Percentiles rank a stretch among this genome's conserved stretches.
phyloP scores from a whole-genome alignment of 2,797 vertebrate species.

The Streptopelia turtur region DNA sequence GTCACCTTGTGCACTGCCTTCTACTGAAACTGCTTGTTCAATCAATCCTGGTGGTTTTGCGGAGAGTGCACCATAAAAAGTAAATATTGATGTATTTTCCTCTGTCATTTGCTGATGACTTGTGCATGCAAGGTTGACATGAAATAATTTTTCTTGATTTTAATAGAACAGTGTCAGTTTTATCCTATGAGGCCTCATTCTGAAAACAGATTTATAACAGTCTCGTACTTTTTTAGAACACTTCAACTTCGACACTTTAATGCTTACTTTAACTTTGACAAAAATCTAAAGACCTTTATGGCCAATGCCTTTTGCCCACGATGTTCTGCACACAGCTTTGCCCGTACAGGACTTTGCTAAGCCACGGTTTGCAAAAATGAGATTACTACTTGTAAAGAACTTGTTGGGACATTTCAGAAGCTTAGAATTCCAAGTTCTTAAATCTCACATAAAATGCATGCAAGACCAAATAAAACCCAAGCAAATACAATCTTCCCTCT shows the following conservation, averaged over 20 bases:
- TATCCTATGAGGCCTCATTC: not conserved
- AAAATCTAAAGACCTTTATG: not conserved
- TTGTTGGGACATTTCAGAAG: not conserved
- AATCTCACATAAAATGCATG: not conserved
- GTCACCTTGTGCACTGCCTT: not conserved
- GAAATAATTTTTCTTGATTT: conserved; percentile 1
- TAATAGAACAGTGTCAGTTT: not conserved
- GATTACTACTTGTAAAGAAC: not conserved
- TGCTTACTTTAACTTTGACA: not conserved
- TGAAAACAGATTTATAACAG: not conserved
- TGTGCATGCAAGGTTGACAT: not conserved
- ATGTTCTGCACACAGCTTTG: not conserved
- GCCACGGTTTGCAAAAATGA: not conserved
- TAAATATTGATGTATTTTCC: not conserved
- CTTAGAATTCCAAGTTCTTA: not conserved
- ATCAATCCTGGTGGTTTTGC: not conserved
- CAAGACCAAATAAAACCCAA: not conserved
- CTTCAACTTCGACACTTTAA: not conserved
- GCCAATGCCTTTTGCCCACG: not conserved
- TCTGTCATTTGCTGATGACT: not conserved
- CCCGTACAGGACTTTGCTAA: not conserved
- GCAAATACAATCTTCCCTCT: not conserved
- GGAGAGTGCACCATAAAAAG: not conserved
- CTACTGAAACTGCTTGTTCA: not conserved
- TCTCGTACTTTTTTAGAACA: not conserved